Percentiles rank a stretch among this genome's conserved stretches.
Evolutionary conservation across 2,888 invertebrate species (phyloP).

Genomic region (Pherbina coryleti): DNA sequence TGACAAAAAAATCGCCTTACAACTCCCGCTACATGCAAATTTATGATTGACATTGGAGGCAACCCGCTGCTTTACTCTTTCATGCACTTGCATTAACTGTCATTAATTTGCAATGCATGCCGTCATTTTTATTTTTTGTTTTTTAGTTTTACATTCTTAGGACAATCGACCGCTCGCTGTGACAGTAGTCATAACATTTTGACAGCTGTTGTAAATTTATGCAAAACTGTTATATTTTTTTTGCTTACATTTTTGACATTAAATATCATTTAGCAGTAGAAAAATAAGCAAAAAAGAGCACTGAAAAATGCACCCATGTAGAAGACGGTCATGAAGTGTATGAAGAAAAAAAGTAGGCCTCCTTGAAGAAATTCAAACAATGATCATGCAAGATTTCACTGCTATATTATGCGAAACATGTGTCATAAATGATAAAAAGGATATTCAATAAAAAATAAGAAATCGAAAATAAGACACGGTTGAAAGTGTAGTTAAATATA

Average conservation of each 20-base stretch:
- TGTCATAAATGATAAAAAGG: too few relatives aligned
- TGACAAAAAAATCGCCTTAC: not conserved
- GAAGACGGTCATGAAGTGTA: not conserved
- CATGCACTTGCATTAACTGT: not conserved
- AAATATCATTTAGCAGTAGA: not conserved
- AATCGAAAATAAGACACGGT: too few relatives aligned
- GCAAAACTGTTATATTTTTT: constrained; percentile 21
- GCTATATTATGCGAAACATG: too few relatives aligned
- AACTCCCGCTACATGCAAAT: constrained; percentile 32
- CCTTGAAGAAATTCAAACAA: not conserved
- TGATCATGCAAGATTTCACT: too few relatives aligned
- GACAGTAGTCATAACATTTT: constrained; percentile 45
- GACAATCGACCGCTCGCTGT: constrained; percentile 29
- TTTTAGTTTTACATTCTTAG: not conserved
- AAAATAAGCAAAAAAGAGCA: not conserved
- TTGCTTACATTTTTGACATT: not conserved
- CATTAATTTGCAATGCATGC: too few relatives aligned
- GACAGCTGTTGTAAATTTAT: constrained; percentile 45
- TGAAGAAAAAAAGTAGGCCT: not conserved
- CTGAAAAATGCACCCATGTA: not conserved
- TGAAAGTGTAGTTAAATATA: too few relatives aligned
- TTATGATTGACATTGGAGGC: constrained; percentile 35
- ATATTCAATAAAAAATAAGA: too few relatives aligned
- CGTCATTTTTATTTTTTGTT: not conserved
- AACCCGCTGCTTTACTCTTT: constrained; percentile 8